Base-by-base conservation (phyloP, 1,140 invertebrate species). In the Papilio polytes region DNA sequence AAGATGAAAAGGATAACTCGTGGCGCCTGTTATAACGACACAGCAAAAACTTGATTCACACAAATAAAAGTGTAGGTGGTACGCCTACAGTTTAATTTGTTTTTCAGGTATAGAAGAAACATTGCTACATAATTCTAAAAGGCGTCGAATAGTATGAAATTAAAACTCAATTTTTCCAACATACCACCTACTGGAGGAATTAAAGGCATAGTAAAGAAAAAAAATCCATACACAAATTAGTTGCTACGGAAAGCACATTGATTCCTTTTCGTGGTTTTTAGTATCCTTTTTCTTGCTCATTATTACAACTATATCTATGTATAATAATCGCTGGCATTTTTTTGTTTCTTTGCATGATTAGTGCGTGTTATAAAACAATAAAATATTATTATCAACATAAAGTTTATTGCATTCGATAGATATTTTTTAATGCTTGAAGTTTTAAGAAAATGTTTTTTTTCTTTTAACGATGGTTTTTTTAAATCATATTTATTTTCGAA, bases 321-420 rank as follows among this genome's bases (percentile, higher is more conserved):
- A 0, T 66, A 26, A 66, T 66, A 66, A 66, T 66, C 10, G 22
- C 22, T 66, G 12, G 12, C 12, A 10, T 22, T 22, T 63, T 2
- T 63, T 63, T 63, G 0, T 66, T 66, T 66, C 59, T 10, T 66
- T 2, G 26, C 4, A 66, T 26, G 59, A 31, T 63, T 26, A 66
- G 26, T 13, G 59, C 59, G 10, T 66, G 9, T 3, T 66, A 66
- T 66, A 12, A 66, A 66, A 3, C 10, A 66, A 70, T 70, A 36
- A 70, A 70, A 70, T 70, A 36, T 31, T 66, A 9, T 66, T 66
- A 22, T 66, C 59, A 66, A 26, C 22, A 26, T 66, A 66, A 66
- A 66, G 8, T 66, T 66, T 59, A 59, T 59, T 63, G 4, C 59
- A 26, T 63, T 63, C 10, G 20, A 13, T 63, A 63, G 20, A 63